A percentile compares a stretch with the other conserved stretches of the same genome.
Evolutionary conservation across 2,797 vertebrate genomes (phyloP).

Genomic region (Setipinna tenuifilis): DNA sequence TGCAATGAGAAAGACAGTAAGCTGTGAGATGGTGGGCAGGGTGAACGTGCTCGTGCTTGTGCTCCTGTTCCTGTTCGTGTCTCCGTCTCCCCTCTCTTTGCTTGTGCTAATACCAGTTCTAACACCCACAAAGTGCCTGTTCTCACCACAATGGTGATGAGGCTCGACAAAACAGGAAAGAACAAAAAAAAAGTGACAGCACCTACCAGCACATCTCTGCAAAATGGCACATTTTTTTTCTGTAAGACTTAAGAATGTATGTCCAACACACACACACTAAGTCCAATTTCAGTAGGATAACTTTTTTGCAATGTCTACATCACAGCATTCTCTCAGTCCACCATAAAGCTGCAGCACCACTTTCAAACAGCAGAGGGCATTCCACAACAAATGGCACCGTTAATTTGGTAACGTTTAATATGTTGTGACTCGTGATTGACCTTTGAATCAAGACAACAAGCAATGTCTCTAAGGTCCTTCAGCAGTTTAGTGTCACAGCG

Average conservation of each 20-base stretch:
- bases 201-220: background rate
- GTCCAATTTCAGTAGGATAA: too few species aligned
- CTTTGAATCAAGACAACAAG: background rate
- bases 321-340: too few species aligned
- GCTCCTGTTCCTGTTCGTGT: background rate
- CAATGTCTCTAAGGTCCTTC: background rate
- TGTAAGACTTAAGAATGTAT: background rate
- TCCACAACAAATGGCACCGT: slow-evolving; percentile 46
- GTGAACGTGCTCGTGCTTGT: background rate
- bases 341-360: background rate
- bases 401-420: background rate
- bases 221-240: background rate
- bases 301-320: too few species aligned
- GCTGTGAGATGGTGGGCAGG: too few species aligned
- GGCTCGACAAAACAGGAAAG: background rate
- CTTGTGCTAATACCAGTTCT: background rate
- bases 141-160: background rate
- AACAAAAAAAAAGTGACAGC: background rate
- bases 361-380: slow-evolving; percentile 40
- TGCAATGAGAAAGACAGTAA: slow-evolving; percentile 35
- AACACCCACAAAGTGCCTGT: background rate
- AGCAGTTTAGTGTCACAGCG: background rate
- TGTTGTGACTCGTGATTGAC: background rate
- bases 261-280: too few species aligned
- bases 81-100: background rate